These are phyloP conservation scores for Zelostemma sp. DNA, from an alignment of 1,140 invertebrate genomes.

Conservation along the genomic window DNA sequence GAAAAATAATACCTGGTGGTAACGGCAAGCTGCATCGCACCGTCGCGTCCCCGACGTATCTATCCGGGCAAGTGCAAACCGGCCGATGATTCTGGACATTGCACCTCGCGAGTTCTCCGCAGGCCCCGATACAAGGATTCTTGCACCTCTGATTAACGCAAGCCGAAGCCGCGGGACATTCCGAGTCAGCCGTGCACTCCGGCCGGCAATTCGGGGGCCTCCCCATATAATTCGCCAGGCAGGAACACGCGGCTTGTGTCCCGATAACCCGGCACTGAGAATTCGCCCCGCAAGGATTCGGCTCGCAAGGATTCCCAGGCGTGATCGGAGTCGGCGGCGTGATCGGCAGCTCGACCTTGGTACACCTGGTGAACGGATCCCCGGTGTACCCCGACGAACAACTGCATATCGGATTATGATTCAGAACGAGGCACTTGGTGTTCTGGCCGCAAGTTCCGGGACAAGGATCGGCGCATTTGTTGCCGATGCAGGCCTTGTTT, in stretches of 20 bases:
- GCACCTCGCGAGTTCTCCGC: conserved; percentile 81
- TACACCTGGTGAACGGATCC: conserved; percentile 82
- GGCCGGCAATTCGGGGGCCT: conserved; percentile 84
- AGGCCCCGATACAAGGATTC: conserved; percentile 84
- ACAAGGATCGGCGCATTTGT: no score
- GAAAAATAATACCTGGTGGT: conserved; percentile 62
- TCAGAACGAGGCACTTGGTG: conserved; percentile 85
- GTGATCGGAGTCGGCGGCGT: conserved; percentile 45
- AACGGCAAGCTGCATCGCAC: conserved; percentile 71
- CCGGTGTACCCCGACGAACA: conserved; percentile 81
- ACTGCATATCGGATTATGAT: conserved; percentile 87
- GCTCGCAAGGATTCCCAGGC: conserved; percentile 76
- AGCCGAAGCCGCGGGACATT: conserved; percentile 80
- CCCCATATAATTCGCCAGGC: conserved; percentile 80
- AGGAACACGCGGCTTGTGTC: conserved; percentile 81
- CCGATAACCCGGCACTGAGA: conserved; percentile 81
- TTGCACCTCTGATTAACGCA: conserved; percentile 84
- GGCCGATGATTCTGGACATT: conserved; percentile 83
- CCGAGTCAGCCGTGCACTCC: conserved; percentile 80
- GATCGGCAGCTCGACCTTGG: conserved; percentile 67
- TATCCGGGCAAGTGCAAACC: conserved; percentile 78
- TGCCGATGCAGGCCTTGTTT: conserved; percentile 84
- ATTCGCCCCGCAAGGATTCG: conserved; percentile 84
- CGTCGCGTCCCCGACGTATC: conserved; percentile 84
- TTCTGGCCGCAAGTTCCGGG: no score